Evolutionary conservation across 1,140 invertebrate genomes (phyloP), one percentile per base, ranked within the genome.

Genomic region (Sycophaga agraensis): DNA sequence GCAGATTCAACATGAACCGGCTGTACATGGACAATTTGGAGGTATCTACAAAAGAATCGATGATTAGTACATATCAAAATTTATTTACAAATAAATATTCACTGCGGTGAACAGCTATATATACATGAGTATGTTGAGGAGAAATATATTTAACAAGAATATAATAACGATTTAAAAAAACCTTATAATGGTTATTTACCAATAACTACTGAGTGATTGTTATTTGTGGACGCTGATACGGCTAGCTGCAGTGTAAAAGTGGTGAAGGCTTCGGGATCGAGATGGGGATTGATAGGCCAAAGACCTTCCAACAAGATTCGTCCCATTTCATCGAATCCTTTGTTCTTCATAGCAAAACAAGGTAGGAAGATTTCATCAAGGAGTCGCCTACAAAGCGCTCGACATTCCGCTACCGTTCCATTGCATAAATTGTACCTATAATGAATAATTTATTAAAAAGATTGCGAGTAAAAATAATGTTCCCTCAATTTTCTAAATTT

Each of bases 351-450:
- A 2, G 70, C 66, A 16, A 82, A 66, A 28, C 66, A 59, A 0
- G 79, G 76, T 17, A 77, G 56, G 2, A 81, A 78, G 3, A 79
- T 53, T 0, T 80, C 72, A 48, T 81, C 75, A n/a, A 81, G 45
- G 4, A 82, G 24, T 51, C 70, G 70, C 56, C 69, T 66, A 45
- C 80, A 81, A 9, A 82, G 63, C 3, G 67, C 68, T 22, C 70
- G 75, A 0, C 75, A 73, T 58, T 81, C 80, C 28, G 69, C 63
- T 0, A 77, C 70, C 9, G 64, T 76, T 31, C 73, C 78, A 8
- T 61, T 68, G 45, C 81, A 82, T 3, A 87, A 68, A 64, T 87
- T 87, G 62, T 82, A 85, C 53, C 81, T 82, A n/a, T n/a, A n/a
- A n/a, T n/a, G n/a, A n/a, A n/a, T n/a, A n/a, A n/a, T n/a, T n/a